phyloP scores from a whole-genome alignment of 2,113 vertebrate genomes.

The Ptilorrhoa leucosticta region DNA sequence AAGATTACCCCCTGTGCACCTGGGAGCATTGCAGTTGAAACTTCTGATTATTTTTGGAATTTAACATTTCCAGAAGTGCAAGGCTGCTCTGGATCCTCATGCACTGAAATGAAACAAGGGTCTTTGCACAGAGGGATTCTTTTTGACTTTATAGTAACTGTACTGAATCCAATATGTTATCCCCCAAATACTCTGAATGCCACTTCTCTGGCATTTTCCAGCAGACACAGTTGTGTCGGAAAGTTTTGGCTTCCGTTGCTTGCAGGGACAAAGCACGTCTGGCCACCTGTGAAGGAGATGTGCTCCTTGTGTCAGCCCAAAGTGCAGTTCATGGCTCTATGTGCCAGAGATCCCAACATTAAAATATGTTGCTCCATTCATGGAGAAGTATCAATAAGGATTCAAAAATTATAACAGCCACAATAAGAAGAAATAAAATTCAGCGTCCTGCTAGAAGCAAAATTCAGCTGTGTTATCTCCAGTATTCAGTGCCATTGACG shows the following conservation, averaged over 20 bases:
- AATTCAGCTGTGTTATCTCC: not conserved
- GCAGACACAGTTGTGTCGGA: not conserved
- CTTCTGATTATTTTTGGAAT: not conserved
- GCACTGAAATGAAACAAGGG: not conserved
- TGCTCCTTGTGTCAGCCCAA: not conserved
- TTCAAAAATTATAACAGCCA: not conserved
- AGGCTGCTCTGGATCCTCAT: not conserved
- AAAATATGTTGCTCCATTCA: not conserved
- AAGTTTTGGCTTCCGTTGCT: not conserved
- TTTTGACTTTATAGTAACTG: not conserved
- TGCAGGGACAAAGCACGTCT: not conserved
- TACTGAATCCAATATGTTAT: not conserved
- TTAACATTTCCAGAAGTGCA: not conserved
- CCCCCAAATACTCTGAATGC: not conserved
- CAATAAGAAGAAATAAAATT: not conserved
- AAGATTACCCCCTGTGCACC: not conserved
- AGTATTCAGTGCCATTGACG: not conserved
- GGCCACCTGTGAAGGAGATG: not conserved
- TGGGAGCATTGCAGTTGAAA: not conserved
- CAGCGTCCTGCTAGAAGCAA: not conserved
- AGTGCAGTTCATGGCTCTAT: not conserved
- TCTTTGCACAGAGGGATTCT: not conserved
- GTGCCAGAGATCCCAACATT: not conserved
- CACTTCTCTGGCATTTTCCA: not conserved
- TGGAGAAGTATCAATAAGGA: not conserved